Evolutionary conservation across 2,797 vertebrate genomes (phyloP).

Genomic region (Acanthurus lineatus): DNA sequence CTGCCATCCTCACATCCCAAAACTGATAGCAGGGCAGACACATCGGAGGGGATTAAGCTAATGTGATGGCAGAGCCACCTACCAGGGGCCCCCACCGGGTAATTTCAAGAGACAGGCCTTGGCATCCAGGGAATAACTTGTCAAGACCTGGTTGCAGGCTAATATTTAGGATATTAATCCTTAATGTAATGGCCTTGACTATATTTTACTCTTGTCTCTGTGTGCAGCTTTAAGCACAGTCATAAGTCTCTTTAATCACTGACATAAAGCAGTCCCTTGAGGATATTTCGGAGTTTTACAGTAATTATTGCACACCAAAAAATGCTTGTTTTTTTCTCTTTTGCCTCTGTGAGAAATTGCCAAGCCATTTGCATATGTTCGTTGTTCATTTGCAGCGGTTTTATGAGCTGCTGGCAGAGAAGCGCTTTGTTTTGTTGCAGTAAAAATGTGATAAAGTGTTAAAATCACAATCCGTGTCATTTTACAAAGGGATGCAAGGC

Average conservation of each 20-base stretch:
- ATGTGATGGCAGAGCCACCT: constrained; percentile 85
- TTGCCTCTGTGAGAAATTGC: constrained; percentile 69
- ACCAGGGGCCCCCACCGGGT: constrained; percentile 70
- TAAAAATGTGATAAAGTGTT: constrained; percentile 54
- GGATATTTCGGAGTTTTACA: constrained; percentile 75
- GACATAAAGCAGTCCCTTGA: constrained; percentile 76
- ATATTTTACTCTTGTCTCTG: constrained; percentile 76
- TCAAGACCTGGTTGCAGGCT: constrained; percentile 78
- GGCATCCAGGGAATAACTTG: constrained; percentile 77
- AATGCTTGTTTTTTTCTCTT: constrained; percentile 47
- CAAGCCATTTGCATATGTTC: constrained; percentile 72
- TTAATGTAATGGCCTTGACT: constrained; percentile 78
- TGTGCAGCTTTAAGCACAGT: constrained; percentile 72
- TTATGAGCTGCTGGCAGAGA: constrained; percentile 61
- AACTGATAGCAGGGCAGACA: constrained; percentile 78
- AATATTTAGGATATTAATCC: constrained; percentile 82
- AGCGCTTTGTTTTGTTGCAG: constrained; percentile 62
- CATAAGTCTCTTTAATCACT: constrained; percentile 81
- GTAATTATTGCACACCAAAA: constrained; percentile 74
- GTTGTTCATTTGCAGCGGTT: constrained; percentile 64
- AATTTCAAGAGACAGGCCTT: constrained; percentile 76
- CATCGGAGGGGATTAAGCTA: constrained; percentile 85
- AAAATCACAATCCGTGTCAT: constrained; percentile 58
- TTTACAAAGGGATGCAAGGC: constrained; percentile 43
- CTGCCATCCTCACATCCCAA: constrained; percentile 69